Percentiles rank a stretch among this genome's conserved stretches.
phyloP scores from a whole-genome alignment of 2,113 vertebrate genomes.

The Lasiurus borealis region DNA sequence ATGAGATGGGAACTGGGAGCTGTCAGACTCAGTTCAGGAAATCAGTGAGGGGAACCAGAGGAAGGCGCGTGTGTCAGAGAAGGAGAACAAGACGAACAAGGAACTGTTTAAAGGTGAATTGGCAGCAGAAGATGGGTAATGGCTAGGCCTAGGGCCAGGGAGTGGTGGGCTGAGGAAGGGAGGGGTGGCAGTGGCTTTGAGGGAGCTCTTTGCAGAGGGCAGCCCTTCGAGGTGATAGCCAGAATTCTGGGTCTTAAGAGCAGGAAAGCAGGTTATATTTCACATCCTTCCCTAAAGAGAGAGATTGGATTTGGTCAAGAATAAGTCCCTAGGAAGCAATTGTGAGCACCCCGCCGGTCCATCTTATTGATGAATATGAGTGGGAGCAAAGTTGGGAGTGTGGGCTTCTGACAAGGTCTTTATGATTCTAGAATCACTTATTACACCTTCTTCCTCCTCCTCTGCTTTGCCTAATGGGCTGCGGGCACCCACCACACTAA shows the following conservation, averaged over 20 bases:
- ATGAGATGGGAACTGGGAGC: not conserved
- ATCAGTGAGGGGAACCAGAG: not conserved
- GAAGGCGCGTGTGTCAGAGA: not conserved
- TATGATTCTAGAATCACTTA: slow-evolving; percentile 70
- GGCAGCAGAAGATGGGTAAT: not conserved
- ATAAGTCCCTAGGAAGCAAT: slow-evolving; percentile 65
- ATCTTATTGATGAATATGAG: slow-evolving; percentile 80
- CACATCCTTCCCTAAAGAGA: slow-evolving; percentile 63
- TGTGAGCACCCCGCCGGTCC: slow-evolving; percentile 50
- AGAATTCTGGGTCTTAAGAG: slow-evolving; percentile 6
- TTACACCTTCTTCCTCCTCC: slow-evolving; percentile 60
- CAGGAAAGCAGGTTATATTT: slow-evolving; percentile 63
- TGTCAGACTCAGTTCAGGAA: not conserved
- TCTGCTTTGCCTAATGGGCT: slow-evolving; percentile 67
- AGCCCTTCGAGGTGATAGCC: not conserved
- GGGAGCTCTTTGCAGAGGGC: not conserved
- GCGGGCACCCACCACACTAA: not conserved
- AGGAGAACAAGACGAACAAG: not conserved
- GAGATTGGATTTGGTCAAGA: slow-evolving; percentile 72
- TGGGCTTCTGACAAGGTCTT: slow-evolving; percentile 71
- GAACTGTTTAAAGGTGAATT: not conserved
- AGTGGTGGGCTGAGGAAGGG: accelerated
- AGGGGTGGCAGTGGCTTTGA: not conserved
- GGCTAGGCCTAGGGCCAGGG: not conserved
- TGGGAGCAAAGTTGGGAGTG: slow-evolving; percentile 57